phyloP scores from a whole-genome alignment of 2,797 vertebrate genomes.

The Vultur gryphus region DNA sequence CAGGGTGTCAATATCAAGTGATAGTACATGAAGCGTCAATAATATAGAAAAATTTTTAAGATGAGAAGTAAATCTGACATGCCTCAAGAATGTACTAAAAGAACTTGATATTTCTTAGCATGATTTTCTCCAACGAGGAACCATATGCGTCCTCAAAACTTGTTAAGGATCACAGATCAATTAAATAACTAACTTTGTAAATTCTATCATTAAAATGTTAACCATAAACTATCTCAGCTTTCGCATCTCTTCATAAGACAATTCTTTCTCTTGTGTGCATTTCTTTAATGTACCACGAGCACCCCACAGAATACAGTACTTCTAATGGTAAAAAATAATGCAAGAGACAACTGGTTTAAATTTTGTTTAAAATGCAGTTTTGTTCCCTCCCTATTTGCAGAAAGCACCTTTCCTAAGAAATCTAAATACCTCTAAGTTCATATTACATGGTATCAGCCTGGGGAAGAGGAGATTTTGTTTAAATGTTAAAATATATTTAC shows the following conservation, averaged over 20 bases:
- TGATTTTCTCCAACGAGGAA: background rate
- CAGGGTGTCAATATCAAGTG: background rate
- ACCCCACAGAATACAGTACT: background rate
- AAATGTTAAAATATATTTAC: background rate
- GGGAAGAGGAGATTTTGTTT: background rate
- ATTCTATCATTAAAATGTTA: background rate
- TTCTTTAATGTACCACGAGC: background rate
- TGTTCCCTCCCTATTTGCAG: background rate
- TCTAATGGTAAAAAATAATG: background rate
- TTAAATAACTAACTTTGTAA: background rate
- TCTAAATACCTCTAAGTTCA: background rate
- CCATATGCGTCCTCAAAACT: background rate
- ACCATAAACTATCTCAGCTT: background rate
- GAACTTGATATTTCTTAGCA: background rate
- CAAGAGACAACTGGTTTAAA: background rate
- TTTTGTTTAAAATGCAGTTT: background rate
- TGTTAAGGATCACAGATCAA: background rate
- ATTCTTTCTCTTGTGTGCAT: background rate
- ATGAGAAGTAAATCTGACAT: background rate
- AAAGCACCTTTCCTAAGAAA: background rate
- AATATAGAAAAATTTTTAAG: background rate
- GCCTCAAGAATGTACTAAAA: fast-evolving
- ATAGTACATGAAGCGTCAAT: background rate
- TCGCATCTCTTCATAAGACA: background rate
- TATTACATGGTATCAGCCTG: background rate